Conservation (phyloP, 2,113 vertebrate genomes). For the Nothobranchius kuhntae region DNA sequence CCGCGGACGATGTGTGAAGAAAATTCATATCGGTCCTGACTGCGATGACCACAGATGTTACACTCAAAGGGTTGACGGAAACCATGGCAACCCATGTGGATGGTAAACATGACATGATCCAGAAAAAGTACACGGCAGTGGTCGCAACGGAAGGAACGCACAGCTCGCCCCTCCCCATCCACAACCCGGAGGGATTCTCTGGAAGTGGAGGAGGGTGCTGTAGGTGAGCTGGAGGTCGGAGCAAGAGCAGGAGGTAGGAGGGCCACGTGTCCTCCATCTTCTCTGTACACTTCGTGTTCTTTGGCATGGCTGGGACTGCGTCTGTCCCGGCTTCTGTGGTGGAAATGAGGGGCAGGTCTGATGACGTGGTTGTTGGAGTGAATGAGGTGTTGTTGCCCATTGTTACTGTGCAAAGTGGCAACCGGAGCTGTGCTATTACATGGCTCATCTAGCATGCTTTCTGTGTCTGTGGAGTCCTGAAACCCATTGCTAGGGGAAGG, state of each 20-base stretch:
- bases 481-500: conserved; percentile 91
- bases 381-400: conserved; percentile 71
- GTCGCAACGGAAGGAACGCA: conserved; percentile 93
- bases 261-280: conserved; percentile 43
- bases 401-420: conserved; percentile 61
- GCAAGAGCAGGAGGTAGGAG: conserved; percentile 35
- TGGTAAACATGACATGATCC: conserved; percentile 99
- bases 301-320: conserved; percentile 89
- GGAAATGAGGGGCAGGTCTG: conserved; percentile 35
- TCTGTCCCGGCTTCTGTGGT: conserved; percentile 52
- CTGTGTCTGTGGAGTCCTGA: conserved; percentile 96
- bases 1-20: conserved; percentile 97
- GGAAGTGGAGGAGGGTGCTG: conserved; percentile 68
- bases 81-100: conserved; percentile 99
- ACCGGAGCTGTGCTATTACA: conserved; percentile 69
- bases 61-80: conserved; percentile 98
- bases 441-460: conserved; percentile 93
- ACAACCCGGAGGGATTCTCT: conserved; percentile 88
- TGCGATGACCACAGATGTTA: conserved; percentile 97
- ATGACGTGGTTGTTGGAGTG: conserved; percentile 59
- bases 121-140: conserved; percentile 97
- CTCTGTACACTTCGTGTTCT: conserved; percentile 83
- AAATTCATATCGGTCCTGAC: conserved; percentile 98
- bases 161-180: conserved; percentile 87
- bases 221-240: conserved; percentile 57